Base-by-base conservation (phyloP, 1,140 invertebrate genomes). In the Brachionus asplanchnoidis region DNA sequence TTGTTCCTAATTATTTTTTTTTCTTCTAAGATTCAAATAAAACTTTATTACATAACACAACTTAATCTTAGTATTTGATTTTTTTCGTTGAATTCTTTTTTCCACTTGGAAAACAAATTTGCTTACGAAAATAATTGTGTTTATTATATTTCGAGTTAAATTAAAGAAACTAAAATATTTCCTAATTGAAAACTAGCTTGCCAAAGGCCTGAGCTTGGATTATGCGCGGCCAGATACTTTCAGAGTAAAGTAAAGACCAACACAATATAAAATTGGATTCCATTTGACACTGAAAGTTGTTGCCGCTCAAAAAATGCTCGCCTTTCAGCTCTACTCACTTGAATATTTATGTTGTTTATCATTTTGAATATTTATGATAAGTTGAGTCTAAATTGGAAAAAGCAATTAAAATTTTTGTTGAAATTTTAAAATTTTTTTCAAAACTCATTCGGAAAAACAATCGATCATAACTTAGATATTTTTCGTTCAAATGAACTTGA, bases 141-240 rank as follows among this genome's bases (percentile, higher is more conserved):
- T 68, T 40, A 68, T 68, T 68, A 68, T 68, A 40, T 68, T 68
- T 68, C 32, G 17, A 20, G n/a, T 40, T n/a, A 68, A 32, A 32
- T 68, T 68, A 32, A 68, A 68, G 32, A 68, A 68, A 32, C 66
- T 68, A 32, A 68, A 68, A 68, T 68, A 68, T 68, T 68, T 68
- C 23, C 32, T 32, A 32, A 32, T 68, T 32, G 66, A 68, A 68
- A 68, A 68, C 17, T 60, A 60, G 20, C 53, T 60, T 20, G 53
- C 5, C 53, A 60, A 60, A 20, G 53, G 9, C 53, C 53, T 46
- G 20, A 60, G n/a, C 53, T 60, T 60, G 53, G 53, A 60, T 60
- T 60, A 60, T 60, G 20, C 0, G 8, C 53, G 20, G 20, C 17
- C 9, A 60, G 7, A 14, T 17, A 53, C 17, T 53, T 53, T 53